Evolutionary conservation across 2,888 invertebrate species (phyloP), one percentile per base, ranked within the genome.

Genomic region (Tetheella fluctuosa): DNA sequence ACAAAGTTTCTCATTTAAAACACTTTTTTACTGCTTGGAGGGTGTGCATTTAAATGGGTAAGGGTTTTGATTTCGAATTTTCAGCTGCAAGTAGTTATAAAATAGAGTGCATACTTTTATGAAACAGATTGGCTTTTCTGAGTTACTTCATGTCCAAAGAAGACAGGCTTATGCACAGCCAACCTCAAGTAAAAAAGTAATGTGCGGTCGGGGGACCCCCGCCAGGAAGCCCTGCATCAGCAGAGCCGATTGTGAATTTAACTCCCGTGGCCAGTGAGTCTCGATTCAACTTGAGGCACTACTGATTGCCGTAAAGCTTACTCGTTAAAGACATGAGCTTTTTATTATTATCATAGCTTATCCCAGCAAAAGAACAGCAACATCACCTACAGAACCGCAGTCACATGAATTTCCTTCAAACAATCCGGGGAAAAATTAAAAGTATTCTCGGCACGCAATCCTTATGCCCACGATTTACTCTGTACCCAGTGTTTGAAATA

Each of bases 1-100:
- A 37, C 17, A 12, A 55, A 59, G 48, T 78, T 78, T 74, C 72
- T 28, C 77, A 66, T 79, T 79, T 79, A 76, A 73, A 81, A 75
- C 75, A 71, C 73, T 78, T 77, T 80, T 77, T 78, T 71, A 60
- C 69, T 67, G 71, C 62, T 61, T 55, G 57, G 20, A 57, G 61
- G 53, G 60, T 59, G 20, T 34, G 54, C 52, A 28, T 8, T 23
- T 23, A 23, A 34, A 30, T 52, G 39, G n/a, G 13, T 34, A 52
- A 52, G 34, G 34, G 30, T 48, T 34, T 56, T 54, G 52, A 34
- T 55, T 37, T 56, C 25, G 15, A 25, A 37, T 52, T 59, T 37
- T 23, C n/a, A 34, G 34, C 20, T 54, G n/a, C n/a, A n/a, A n/a
- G n/a, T n/a, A n/a, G n/a, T n/a, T n/a, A n/a, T n/a, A n/a, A n/a